Conservation (phyloP, 2,888 invertebrate genomes). For the Cerastis leucographa region DNA sequence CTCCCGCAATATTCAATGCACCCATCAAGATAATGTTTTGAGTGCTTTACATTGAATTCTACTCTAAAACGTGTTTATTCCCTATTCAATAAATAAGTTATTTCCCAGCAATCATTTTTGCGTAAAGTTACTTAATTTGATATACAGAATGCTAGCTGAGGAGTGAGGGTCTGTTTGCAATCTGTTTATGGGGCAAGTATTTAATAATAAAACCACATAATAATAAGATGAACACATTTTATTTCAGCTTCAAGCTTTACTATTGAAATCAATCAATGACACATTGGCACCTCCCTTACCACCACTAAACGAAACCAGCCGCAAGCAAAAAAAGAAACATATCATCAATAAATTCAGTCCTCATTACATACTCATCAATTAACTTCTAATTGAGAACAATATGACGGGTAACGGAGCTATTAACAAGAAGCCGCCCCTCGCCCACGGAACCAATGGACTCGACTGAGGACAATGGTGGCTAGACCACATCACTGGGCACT, state of each 20-base stretch:
- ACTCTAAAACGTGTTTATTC: too few relatives aligned
- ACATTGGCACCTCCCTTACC: neutral
- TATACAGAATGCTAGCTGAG: too few relatives aligned
- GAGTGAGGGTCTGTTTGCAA: too few relatives aligned
- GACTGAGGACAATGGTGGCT: conserved; percentile 56
- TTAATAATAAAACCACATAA: neutral
- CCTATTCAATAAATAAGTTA: too few relatives aligned
- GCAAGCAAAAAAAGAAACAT: conserved; percentile 6
- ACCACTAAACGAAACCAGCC: neutral
- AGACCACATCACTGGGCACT: conserved; percentile 43
- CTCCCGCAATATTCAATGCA: too few relatives aligned
- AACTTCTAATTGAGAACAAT: conserved; percentile 56
- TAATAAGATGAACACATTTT: neutral
- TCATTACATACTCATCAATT: conserved; percentile 60
- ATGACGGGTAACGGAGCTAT: conserved; percentile 61
- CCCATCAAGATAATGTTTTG: too few relatives aligned
- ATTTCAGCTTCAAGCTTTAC: neutral
- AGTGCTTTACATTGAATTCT: too few relatives aligned
- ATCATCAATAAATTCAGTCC: conserved; percentile 16
- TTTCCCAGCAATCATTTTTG: too few relatives aligned
- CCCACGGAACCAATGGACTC: conserved; percentile 58
- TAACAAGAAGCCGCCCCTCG: conserved; percentile 62
- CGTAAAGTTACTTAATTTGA: too few relatives aligned
- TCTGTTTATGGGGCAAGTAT: too few relatives aligned
- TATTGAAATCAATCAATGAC: neutral